These are phyloP conservation scores for Buphagus erythrorhynchus DNA, from an alignment of 2,797 vertebrate genomes.

Conservation along the genomic window DNA sequence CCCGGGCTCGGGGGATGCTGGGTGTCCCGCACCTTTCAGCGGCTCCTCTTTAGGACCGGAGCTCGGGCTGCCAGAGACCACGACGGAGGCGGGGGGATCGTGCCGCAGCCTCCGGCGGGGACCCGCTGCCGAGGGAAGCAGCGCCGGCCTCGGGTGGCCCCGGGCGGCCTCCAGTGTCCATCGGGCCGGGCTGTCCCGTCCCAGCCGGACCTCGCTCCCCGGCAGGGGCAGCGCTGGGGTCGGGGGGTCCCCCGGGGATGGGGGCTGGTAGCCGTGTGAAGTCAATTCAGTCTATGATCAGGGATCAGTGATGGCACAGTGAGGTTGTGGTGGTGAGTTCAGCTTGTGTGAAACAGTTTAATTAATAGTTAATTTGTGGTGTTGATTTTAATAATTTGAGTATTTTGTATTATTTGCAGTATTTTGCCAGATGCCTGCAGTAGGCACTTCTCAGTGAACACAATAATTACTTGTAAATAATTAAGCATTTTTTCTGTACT, in stretches of 20 bases:
- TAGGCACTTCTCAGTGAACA: background rate
- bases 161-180: background rate
- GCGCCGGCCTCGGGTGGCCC: background rate
- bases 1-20: accelerated
- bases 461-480: constrained; percentile 29
- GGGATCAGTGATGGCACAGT: background rate
- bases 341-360: background rate
- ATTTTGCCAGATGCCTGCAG: constrained; percentile 9
- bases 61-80: background rate
- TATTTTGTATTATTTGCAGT: background rate
- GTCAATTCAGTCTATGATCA: accelerated
- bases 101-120: background rate
- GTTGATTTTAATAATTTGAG: constrained; percentile 27
- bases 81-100: too few species aligned
- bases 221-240: background rate
- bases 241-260: background rate
- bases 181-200: background rate
- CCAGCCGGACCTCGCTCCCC: background rate
- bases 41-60: too few species aligned
- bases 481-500: background rate
- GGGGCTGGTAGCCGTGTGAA: background rate
- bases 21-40: too few species aligned
- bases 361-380: background rate
- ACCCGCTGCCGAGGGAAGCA: background rate
- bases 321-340: background rate